Base-by-base conservation (phyloP, 2,113 vertebrate species). In the Parus major region DNA sequence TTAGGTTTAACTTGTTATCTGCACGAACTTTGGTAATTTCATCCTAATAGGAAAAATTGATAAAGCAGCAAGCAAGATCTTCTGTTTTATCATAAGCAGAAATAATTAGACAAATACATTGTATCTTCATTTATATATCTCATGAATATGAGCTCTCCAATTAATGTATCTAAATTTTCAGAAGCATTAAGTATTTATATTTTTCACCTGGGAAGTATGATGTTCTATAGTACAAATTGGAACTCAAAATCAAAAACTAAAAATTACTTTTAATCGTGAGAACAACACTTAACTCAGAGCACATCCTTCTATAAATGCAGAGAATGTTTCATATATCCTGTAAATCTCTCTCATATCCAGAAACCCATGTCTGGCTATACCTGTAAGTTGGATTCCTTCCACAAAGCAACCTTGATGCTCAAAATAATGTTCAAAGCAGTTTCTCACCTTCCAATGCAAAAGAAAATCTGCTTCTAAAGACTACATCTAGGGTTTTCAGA, bases 11-110 rank as follows among this genome's bases (percentile, higher is more conserved):
- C 56, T 99, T 98, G 87, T 97, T 98, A 90, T 98, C 98, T 59
- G 98, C 98, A 80, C 98, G 98, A 61, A 99, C 98, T 98, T 99
- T 99, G 89, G 98, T 97, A 97, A 99, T 98, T 95, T 98, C 97
- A 97, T 99, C 99, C 99, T 99, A 97, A 91, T 83, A 16, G 82
- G 41, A 88, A 94, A 94, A 86, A 96, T 77, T 8, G 33, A 90
- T 63, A 83, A 88, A 96, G 22, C 29, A 91, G 59, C 24, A 75
- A 70, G 24, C 9, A 90, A 80, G 44, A 78, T 27, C 64, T 90
- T 86, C 66, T 44, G 8, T 60, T 79, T 84, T 83, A 72, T 59
- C 46, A 63, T 15, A 70, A 68, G 33, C n/a, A 89, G 49, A 83
- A 84, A 85, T 33, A 49, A 52, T 25, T 2, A 53, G 25, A 66